Evolutionary conservation across 2,888 invertebrate genomes (phyloP).

Genomic region (Poecilus cupreus): DNA sequence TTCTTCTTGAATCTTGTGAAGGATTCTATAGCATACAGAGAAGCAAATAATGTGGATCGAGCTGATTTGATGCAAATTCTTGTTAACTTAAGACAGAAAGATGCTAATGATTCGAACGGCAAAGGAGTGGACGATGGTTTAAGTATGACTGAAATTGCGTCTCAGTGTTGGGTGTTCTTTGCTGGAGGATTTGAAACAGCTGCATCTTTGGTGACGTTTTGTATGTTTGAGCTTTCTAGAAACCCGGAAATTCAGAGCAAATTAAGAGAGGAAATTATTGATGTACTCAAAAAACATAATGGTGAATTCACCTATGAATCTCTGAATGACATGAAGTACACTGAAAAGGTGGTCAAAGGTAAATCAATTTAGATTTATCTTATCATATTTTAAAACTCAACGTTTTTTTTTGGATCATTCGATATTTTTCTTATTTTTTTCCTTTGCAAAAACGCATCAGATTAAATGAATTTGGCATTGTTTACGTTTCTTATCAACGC

Average conservation of each 20-base stretch:
- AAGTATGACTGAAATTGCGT: conserved; percentile 36
- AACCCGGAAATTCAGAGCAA: conserved; percentile 37
- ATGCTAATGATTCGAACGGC: background rate
- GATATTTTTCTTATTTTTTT: too few species aligned
- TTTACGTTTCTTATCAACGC: too few species aligned
- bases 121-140: conserved; percentile 35
- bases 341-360: conserved; percentile 40
- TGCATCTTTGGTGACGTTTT: conserved; percentile 19
- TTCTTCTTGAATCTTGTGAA: conserved; percentile 45
- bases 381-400: background rate
- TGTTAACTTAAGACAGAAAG: conserved; percentile 28
- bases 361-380: background rate
- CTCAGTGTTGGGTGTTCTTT: conserved; percentile 51
- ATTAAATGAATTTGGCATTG: too few species aligned
- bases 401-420: background rate
- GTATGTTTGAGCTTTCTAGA: conserved; percentile 46
- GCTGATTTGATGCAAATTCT: conserved; percentile 53
- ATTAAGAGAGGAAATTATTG: conserved; percentile 39
- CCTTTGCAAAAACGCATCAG: too few species aligned
- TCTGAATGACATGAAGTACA: conserved; percentile 39
- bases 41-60: conserved; percentile 27
- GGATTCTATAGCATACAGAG: conserved; percentile 23
- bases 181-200: conserved; percentile 48
- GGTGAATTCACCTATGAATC: conserved; percentile 48
- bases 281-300: conserved; percentile 20